These are phyloP conservation scores for Salvator merianae DNA, from an alignment of 2,113 vertebrate genomes.

Conservation along the genomic window DNA sequence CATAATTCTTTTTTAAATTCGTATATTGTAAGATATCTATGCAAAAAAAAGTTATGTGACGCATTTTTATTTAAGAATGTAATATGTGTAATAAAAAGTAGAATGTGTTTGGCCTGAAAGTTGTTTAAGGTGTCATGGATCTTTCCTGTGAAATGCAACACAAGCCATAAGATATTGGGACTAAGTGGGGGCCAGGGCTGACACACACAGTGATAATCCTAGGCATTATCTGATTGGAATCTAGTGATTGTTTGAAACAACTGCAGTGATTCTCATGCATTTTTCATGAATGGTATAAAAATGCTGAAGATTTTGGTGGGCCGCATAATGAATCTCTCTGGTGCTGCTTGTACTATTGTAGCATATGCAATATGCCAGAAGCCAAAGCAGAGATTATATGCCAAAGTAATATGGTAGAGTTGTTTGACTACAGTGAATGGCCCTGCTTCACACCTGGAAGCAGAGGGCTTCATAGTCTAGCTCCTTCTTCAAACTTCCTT, in stretches of 20 bases:
- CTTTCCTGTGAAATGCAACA: not conserved
- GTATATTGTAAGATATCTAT: conserved; percentile 99
- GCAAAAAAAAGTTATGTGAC: conserved; percentile 99
- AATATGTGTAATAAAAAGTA: conserved; percentile 99
- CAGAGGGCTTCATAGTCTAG: no score
- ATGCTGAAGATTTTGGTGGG: no score
- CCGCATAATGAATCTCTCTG: no score
- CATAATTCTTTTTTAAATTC: conserved; percentile 99
- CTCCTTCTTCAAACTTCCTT: no score
- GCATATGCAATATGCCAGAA: no score
- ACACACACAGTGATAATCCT: not conserved
- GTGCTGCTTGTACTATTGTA: no score
- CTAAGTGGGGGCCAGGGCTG: not conserved
- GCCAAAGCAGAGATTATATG: no score
- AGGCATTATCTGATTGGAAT: not conserved
- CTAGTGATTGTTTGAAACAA: not conserved
- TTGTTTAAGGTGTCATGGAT: conserved; percentile 68
- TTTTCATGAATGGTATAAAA: no score
- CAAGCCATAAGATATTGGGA: not conserved
- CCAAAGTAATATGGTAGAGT: no score
- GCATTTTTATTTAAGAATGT: conserved; percentile 99
- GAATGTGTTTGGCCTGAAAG: conserved; percentile 89
- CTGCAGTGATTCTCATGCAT: not conserved
- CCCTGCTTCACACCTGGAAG: no score
- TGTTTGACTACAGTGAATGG: no score